Evolutionary conservation across 2,888 invertebrate genomes (phyloP).

Genomic region (Scaptomyza caliginosa): DNA sequence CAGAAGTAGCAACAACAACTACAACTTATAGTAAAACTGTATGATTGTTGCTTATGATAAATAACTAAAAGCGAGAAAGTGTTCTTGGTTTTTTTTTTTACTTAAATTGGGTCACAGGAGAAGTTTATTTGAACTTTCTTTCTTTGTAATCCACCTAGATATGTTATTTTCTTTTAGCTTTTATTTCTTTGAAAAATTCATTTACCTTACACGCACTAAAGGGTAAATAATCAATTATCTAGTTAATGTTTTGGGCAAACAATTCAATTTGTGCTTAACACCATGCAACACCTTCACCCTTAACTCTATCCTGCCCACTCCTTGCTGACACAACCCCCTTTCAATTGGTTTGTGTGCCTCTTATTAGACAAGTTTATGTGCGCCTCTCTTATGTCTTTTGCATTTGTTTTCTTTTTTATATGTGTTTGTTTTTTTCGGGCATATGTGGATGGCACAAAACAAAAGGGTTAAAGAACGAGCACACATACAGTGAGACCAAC

Average conservation of each 20-base stretch:
- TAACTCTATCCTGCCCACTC: not conserved
- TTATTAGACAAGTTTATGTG: constrained; percentile 75
- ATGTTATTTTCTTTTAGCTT: not conserved
- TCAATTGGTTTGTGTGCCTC: constrained; percentile 58
- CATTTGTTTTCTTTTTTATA: constrained; percentile 47
- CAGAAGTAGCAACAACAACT: constrained; percentile 9
- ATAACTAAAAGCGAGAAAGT: no score
- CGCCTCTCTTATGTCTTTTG: constrained; percentile 57
- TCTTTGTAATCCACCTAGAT: no score
- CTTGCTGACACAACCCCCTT: constrained; percentile 1
- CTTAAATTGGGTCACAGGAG: no score
- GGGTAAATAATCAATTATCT: not conserved
- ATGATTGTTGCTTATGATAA: not conserved
- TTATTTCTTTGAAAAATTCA: not conserved
- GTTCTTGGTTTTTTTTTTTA: no score
- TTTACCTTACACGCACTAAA: not conserved
- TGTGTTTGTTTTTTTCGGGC: constrained; percentile 31
- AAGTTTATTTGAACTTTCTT: not conserved
- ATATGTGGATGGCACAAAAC: constrained; percentile 23
- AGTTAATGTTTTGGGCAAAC: constrained; percentile 24
- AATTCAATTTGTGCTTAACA: constrained; percentile 55
- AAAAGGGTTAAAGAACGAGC: constrained; percentile 55
- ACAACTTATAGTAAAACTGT: constrained; percentile 2
- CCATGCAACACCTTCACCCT: not conserved
- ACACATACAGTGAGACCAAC: constrained; percentile 22